Base-by-base conservation (phyloP, 2,888 invertebrate genomes). In the Oscheius sp. region DNA sequence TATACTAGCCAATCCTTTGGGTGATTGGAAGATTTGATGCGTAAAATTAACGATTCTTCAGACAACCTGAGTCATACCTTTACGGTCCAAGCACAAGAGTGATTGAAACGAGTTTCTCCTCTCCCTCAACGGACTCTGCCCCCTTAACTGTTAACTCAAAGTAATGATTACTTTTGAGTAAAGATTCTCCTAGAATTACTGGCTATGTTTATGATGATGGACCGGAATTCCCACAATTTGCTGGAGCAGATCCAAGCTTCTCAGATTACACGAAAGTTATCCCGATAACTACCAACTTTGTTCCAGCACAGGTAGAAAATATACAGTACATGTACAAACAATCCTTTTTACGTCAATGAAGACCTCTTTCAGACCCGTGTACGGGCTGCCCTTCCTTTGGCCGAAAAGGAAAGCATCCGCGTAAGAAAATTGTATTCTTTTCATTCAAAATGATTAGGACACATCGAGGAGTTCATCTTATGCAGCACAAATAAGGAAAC, bases 1-100 rank as follows among this genome's bases (percentile, higher is more conserved):
- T 55, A 10, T 4, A 55, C 8, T 20, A 55, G 55, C 17, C 55
- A 55, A 31, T n/a, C 55, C 31, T 55, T 55, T 20, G 55, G 55
- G 29, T 27, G 20, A 29, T 29, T 46, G n/a, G n/a, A n/a, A n/a
- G n/a, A n/a, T n/a, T n/a, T n/a, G n/a, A n/a, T n/a, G n/a, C n/a
- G n/a, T n/a, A n/a, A n/a, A n/a, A n/a, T n/a, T n/a, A n/a, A n/a
- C n/a, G n/a, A n/a, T n/a, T n/a, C n/a, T n/a, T n/a, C n/a, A n/a
- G n/a, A n/a, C n/a, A n/a, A n/a, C n/a, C n/a, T n/a, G n/a, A n/a
- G n/a, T n/a, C n/a, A n/a, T n/a, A n/a, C n/a, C n/a, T n/a, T n/a
- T n/a, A n/a, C n/a, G n/a, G n/a, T n/a, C n/a, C n/a, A n/a, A n/a
- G n/a, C n/a, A n/a, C n/a, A n/a, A n/a, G n/a, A n/a, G n/a, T n/a